These are phyloP conservation scores for Onthophagus sagittarius DNA, from an alignment of 2,888 invertebrate species.

Conservation along the genomic window DNA sequence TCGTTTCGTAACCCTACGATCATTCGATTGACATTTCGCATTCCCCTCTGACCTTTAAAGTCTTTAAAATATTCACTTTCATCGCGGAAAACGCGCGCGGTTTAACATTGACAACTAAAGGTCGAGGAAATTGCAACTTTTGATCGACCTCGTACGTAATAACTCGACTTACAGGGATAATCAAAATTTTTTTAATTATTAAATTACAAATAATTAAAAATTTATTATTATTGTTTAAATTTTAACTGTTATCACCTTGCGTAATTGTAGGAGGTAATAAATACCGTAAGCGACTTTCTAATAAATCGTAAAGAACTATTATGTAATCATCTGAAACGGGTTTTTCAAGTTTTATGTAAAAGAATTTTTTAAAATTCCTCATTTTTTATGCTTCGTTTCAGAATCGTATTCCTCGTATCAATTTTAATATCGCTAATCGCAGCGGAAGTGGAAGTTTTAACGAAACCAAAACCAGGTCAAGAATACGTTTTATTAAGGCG, in stretches of 20 bases:
- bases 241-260: not conserved
- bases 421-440: constrained; percentile 23
- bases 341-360: not conserved
- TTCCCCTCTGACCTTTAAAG: not conserved
- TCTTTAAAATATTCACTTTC: not conserved
- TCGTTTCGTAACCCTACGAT: not conserved
- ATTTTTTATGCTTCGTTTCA: constrained; percentile 38
- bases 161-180: not conserved
- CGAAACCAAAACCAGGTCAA: constrained; percentile 61
- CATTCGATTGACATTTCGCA: not conserved
- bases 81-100: not conserved
- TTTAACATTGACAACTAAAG: not conserved
- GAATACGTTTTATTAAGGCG: constrained; percentile 63
- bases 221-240: not conserved
- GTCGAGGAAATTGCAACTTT: not conserved
- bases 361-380: not conserved
- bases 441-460: constrained; percentile 58
- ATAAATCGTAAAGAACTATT: not conserved
- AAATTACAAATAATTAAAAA: not conserved
- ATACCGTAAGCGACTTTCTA: not conserved
- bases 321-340: not conserved
- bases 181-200: not conserved
- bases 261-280: not conserved
- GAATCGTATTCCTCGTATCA: constrained; percentile 34
- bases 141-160: not conserved